These are phyloP conservation scores for Ara ararauna DNA, from an alignment of 2,797 vertebrate genomes.

Conservation along the genomic window DNA sequence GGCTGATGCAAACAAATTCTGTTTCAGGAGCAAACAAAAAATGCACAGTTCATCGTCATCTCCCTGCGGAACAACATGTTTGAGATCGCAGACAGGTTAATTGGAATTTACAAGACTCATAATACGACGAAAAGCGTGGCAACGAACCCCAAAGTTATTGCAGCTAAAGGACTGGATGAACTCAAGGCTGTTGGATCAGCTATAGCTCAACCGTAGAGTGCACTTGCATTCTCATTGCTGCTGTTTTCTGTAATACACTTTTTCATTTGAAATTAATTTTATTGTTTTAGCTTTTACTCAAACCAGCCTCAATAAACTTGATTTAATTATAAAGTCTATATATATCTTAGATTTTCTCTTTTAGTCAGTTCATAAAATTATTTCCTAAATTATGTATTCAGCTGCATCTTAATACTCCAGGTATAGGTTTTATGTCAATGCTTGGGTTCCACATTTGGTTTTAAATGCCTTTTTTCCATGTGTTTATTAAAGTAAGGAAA, in stretches of 20 bases:
- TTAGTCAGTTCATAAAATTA: not conserved
- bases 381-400: not conserved
- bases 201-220: not conserved
- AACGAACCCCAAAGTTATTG: constrained; percentile 92
- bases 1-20: not conserved
- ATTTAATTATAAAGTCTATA: not conserved
- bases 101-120: constrained; percentile 96
- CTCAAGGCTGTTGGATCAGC: constrained; percentile 4
- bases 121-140: constrained; percentile 94
- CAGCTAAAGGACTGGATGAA: constrained; percentile 80
- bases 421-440: not conserved
- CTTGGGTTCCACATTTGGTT: not conserved
- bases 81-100: constrained; percentile 94
- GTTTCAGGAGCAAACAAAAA: constrained; percentile 96
- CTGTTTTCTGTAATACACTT: not conserved
- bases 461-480: not conserved
- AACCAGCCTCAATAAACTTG: not conserved
- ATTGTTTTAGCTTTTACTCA: not conserved
- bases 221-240: not conserved
- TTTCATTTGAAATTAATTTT: not conserved
- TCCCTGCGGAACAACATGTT: constrained; percentile 99
- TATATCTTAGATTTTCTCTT: not conserved
- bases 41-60: constrained; percentile 98
- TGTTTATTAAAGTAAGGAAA: not conserved
- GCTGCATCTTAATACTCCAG: not conserved